Evolutionary conservation across 2,888 invertebrate genomes (phyloP), one percentile per base, ranked within the genome.

Genomic region (Eretmocerus hayati): DNA sequence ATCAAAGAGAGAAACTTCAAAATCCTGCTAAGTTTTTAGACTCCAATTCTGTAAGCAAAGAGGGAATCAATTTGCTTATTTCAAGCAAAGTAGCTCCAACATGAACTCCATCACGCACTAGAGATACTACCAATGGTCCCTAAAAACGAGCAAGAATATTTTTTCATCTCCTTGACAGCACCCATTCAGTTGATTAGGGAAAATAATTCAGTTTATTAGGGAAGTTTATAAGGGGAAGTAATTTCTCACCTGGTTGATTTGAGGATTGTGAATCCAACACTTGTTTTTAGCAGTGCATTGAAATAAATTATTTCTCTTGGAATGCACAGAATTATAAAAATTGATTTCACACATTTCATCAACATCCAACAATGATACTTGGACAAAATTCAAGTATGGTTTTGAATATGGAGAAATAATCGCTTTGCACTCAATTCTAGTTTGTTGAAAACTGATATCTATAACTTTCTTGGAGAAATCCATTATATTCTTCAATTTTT

Each of bases 241-340:
- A 21, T n/a, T 16, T 32, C 5, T 38, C 51, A 61, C 61, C 53
- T 59, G 44, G 30, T 48, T 57, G 2, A 45, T 57, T 53, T 67
- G 64, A 6, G 66, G 65, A 61, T 61, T 66, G 46, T 60, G 59
- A 39, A 67, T 22, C 55, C 58, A 58, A 45, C 62, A 67, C 49
- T 62, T 62, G 20, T 60, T 59, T 41, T 53, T 57, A 9, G 35
- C 45, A 2, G 48, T 19, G 42, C 55, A 48, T 48, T 61, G 58
- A 54, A 54, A 62, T 38, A 66, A 58, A 53, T 64, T 63, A 42
- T 61, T 63, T 5, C 44, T 57, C 40, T 60, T 52, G 19, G 55
- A 46, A n/a, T 56, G 56, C 5, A 58, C 50, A 23, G 57, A 61
- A 49, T 63, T 66, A 42, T 57, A 61, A 47, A 64, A 63, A 42